Evolutionary conservation across 2,113 vertebrate species (phyloP).

Genomic region (Arizona elegans): DNA sequence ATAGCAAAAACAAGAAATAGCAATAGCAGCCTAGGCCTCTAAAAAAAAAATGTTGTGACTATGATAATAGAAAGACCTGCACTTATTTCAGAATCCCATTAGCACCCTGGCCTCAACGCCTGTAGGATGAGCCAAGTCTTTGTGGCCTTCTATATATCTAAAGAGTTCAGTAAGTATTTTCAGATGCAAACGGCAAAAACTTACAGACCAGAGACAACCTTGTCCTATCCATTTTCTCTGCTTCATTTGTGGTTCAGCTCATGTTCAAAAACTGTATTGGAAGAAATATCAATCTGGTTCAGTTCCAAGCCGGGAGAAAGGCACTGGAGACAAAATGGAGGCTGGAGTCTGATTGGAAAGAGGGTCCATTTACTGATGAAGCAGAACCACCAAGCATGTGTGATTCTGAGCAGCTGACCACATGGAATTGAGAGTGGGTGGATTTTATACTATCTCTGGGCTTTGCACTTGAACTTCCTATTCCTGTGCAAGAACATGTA

Average conservation of each 20-base stretch:
- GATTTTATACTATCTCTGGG: too few relatives aligned
- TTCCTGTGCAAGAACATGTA: too few relatives aligned
- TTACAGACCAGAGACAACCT: background rate
- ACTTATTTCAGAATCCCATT: background rate
- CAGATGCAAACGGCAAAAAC: background rate
- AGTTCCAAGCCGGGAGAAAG: too few relatives aligned
- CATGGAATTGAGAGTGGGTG: too few relatives aligned
- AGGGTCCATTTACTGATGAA: too few relatives aligned
- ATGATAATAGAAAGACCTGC: background rate
- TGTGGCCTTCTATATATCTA: background rate
- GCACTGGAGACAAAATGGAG: too few relatives aligned
- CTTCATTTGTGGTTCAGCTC: rapidly evolving
- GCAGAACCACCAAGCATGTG: too few relatives aligned
- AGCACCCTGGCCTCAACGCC: background rate
- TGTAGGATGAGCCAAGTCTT: background rate
- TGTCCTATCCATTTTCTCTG: background rate
- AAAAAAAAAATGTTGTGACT: background rate
- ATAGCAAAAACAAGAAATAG: background rate
- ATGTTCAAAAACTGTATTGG: background rate
- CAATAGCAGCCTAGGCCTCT: background rate
- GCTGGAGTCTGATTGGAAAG: too few relatives aligned
- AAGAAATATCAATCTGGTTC: too few relatives aligned
- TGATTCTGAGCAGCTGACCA: too few relatives aligned
- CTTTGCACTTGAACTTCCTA: too few relatives aligned
- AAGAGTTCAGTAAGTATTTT: background rate